A percentile compares a stretch with the other conserved stretches of the same genome.
Conservation (phyloP, 2,888 invertebrate species). For the Cyaniris semiargus region DNA sequence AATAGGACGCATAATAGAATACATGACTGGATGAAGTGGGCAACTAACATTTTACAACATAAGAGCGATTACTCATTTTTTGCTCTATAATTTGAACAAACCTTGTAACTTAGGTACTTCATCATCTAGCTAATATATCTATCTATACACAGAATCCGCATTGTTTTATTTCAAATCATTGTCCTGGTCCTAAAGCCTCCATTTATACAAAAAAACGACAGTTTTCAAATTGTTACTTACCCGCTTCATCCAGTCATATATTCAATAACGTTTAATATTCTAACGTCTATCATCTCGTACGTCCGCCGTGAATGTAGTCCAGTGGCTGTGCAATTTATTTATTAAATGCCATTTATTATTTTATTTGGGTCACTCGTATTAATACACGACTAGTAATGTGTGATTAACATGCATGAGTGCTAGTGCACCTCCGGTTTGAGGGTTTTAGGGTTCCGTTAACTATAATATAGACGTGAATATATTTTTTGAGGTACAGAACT, state of each 20-base stretch:
- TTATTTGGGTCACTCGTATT: slow-evolving; percentile 25
- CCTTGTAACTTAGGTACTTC: too few species aligned
- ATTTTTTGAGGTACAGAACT: neutral
- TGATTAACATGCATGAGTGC: neutral
- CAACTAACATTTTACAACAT: too few species aligned
- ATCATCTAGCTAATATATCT: too few species aligned
- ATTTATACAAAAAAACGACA: too few species aligned
- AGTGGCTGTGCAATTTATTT: slow-evolving; percentile 21
- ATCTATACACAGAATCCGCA: too few species aligned
- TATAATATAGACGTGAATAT: neutral
- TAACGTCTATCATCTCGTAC: slow-evolving; percentile 5
- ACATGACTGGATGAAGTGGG: too few species aligned
- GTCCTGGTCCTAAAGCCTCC: too few species aligned
- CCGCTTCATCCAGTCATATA: too few species aligned
- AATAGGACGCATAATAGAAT: slow-evolving; percentile 33
- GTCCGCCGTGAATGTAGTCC: neutral
- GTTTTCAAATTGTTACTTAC: too few species aligned
- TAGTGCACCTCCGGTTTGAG: neutral
- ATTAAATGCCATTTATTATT: slow-evolving; percentile 23
- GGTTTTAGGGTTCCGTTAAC: neutral
- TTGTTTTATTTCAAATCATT: too few species aligned
- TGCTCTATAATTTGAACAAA: too few species aligned
- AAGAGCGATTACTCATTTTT: too few species aligned
- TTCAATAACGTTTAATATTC: slow-evolving; percentile 14
- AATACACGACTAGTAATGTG: slow-evolving; percentile 16